Percentiles rank a stretch among this genome's conserved stretches.
These are phyloP conservation scores for Chlorodrepanis virens DNA, from an alignment of 2,113 vertebrate species.

Conservation along the genomic window DNA sequence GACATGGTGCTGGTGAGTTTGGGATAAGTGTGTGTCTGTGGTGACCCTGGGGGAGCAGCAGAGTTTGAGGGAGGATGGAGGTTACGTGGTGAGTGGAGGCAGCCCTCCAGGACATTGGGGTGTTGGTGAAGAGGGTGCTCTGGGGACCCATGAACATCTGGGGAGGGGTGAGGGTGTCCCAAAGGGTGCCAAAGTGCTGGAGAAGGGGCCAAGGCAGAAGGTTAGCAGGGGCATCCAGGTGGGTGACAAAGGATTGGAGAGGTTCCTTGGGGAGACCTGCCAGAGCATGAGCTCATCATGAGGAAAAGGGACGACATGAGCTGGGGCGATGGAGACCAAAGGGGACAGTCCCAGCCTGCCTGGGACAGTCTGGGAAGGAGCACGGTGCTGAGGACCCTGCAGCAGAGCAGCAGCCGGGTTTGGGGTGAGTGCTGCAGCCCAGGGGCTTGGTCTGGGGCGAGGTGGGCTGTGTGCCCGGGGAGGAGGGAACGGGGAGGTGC, in stretches of 20 bases:
- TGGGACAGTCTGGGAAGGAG: rapidly evolving
- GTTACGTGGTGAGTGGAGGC: not conserved
- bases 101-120: not conserved
- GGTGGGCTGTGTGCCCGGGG: rapidly evolving
- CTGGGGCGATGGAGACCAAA: not conserved
- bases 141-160: too few species aligned
- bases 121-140: not conserved
- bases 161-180: not conserved
- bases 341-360: not conserved
- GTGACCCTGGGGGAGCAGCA: not conserved
- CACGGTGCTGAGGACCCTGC: rapidly evolving
- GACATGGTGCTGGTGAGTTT: not conserved
- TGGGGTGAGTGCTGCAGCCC: not conserved
- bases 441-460: rapidly evolving
- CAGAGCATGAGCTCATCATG: rapidly evolving
- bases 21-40: not conserved
- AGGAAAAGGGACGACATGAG: not conserved
- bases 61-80: not conserved
- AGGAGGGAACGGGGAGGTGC: not conserved
- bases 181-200: not conserved
- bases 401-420: not conserved
- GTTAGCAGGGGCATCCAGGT: not conserved
- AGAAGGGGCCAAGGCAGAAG: not conserved
- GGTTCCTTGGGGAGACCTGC: not conserved
- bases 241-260: not conserved